Evolutionary conservation across 2,888 invertebrate species (phyloP).

Genomic region (Mesorhabditis spiculigera): DNA sequence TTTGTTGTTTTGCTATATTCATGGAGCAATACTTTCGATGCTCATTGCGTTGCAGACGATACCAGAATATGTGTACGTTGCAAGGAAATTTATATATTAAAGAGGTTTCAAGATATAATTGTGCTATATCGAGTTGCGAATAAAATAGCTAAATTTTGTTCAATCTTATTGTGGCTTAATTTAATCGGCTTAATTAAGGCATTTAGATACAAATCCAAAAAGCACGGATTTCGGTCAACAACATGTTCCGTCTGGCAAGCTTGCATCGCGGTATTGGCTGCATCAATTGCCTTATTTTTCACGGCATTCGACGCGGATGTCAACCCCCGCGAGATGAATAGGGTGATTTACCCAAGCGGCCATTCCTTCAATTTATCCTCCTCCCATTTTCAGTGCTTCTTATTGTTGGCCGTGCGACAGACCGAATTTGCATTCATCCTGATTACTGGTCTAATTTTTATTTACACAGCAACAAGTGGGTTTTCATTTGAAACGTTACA

Average conservation of each 20-base stretch:
- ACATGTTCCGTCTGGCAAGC: conserved; percentile 38
- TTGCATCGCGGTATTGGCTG: conserved; percentile 20
- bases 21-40: conserved; percentile 21
- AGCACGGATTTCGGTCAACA: conserved; percentile 13
- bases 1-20: conserved; percentile 34
- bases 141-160: too few species aligned
- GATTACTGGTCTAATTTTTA: conserved; percentile 28
- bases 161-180: not conserved
- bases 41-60: conserved; percentile 19
- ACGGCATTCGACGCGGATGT: conserved; percentile 34
- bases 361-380: too few species aligned
- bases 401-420: conserved; percentile 28
- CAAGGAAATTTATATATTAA: not conserved
- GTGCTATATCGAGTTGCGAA: too few species aligned
- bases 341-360: conserved; percentile 12
- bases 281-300: conserved; percentile 27
- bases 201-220: not conserved
- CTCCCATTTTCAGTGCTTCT: conserved; percentile 25
- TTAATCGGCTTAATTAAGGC: not conserved
- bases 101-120: too few species aligned
- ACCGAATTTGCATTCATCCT: conserved; percentile 24
- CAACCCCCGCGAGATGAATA: conserved; percentile 22
- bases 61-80: not conserved
- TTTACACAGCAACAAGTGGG: conserved; percentile 22
- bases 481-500: conserved; percentile 10